phyloP scores from a whole-genome alignment of 2,888 invertebrate genomes.

The Stictocephala bisonia region DNA sequence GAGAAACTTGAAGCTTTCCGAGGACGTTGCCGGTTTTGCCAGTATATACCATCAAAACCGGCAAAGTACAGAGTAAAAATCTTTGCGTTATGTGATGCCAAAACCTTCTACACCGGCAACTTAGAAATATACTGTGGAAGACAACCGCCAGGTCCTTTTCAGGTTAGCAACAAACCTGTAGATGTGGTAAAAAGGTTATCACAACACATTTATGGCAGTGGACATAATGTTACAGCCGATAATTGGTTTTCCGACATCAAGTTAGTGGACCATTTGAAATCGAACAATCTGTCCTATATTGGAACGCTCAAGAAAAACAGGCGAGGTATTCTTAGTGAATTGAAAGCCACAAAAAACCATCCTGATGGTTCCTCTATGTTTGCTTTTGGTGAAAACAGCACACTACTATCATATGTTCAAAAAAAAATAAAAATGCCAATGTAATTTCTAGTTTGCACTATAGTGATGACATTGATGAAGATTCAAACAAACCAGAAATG shows the following conservation, averaged over 20 bases:
- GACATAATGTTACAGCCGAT: conserved; percentile 58
- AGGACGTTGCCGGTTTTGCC: conserved; percentile 57
- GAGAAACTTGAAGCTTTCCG: conserved; percentile 58
- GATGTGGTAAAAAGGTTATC: conserved; percentile 51
- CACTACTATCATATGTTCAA: conserved; percentile 47
- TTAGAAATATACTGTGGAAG: conserved; percentile 53
- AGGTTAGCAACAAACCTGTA: conserved; percentile 46
- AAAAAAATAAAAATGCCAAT: conserved; percentile 39
- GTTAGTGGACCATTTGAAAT: conserved; percentile 36
- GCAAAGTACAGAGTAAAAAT: conserved; percentile 60
- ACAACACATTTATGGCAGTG: conserved; percentile 44
- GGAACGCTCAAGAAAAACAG: conserved; percentile 53
- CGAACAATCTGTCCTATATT: conserved; percentile 51
- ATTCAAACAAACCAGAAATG: conserved; percentile 52
- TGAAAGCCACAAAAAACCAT: conserved; percentile 39
- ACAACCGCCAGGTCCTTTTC: conserved; percentile 52
- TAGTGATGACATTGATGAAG: conserved; percentile 45
- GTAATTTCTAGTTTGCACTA: conserved; percentile 48
- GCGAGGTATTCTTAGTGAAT: conserved; percentile 22
- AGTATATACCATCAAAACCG: conserved; percentile 60
- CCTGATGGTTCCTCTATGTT: conserved; percentile 31
- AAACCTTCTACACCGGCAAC: conserved; percentile 51
- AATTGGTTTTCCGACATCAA: conserved; percentile 54
- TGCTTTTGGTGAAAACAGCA: conserved; percentile 36
- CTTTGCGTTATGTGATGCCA: conserved; percentile 57